These are phyloP conservation scores for Pachyramphus minor DNA, from an alignment of 2,113 vertebrate species.

Conservation along the genomic window DNA sequence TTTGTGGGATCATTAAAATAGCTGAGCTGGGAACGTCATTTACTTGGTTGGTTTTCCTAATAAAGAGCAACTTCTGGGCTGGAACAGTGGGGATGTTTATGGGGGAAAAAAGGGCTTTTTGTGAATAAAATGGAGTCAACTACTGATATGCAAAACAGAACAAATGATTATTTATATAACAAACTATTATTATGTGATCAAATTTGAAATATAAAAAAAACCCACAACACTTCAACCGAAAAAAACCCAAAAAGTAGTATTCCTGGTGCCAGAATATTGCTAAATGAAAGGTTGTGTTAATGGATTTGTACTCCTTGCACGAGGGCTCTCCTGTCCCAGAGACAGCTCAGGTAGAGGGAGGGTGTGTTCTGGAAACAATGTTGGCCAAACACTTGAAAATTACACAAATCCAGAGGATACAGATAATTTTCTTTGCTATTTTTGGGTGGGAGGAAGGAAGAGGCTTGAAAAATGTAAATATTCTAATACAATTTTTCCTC, in stretches of 20 bases:
- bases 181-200: neutral
- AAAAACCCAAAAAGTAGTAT: neutral
- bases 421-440: slow-evolving; percentile 29
- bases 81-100: slow-evolving; percentile 2
- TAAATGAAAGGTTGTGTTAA: neutral
- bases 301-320: neutral
- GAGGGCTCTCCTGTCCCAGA: neutral
- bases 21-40: slow-evolving; percentile 37
- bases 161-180: neutral
- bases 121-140: neutral
- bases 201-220: neutral
- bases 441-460: slow-evolving; percentile 55
- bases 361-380: neutral
- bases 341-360: neutral
- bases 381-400: neutral
- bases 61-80: slow-evolving; percentile 26
- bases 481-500: slow-evolving; percentile 30
- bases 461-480: slow-evolving; percentile 57
- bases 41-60: slow-evolving; percentile 21
- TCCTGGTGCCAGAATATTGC: neutral
- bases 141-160: slow-evolving; percentile 27
- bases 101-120: neutral
- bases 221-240: neutral
- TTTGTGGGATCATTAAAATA: slow-evolving; percentile 64
- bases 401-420: slow-evolving; percentile 14